Base-by-base conservation (phyloP, 2,113 vertebrate genomes). In the Pavo muticus region DNA sequence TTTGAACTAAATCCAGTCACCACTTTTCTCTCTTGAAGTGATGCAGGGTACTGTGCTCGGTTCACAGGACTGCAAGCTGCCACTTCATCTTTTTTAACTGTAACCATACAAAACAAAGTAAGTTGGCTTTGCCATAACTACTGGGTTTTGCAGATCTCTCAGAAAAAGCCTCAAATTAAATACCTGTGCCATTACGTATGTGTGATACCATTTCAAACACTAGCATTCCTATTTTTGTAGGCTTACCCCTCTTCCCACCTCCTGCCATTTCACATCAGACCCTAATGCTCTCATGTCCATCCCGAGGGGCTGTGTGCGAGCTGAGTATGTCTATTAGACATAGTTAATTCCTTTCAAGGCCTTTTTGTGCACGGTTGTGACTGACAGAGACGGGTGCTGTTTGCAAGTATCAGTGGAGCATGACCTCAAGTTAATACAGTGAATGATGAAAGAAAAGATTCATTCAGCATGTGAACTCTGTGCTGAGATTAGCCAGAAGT, bases 401-500 rank as follows among this genome's bases (percentile, higher is more conserved):
- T 95, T 95, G 78, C 94, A 93, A 94, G 95, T 95, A 94, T 90
- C 94, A 93, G 45, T 67, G 59, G 91, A 96, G 94, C 93, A 85
- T 95, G 94, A 97, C 97, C 97, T 94, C 81, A 2, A 95, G 94
- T 94, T 95, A 96, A 95, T 94, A 91, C 57, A 69, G 1, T 91
- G 96, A 94, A 95, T 80, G 93, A 97, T 91, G 90, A 95, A 87
- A 96, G 94, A 80, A 96, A 81, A 92, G 91, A 91, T 88, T 81
- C 90, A 95, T 97, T 97, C 95, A 95, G 94, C 84, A 80, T 74
- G 60, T 95, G 96, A 96, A 93, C 67, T 65, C 91, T 77, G 16
- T 12, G 56, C 84, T 84, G 94, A 96, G 88, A 94, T 93, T 92
- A 96, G 47, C 93, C 95, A 92, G 90, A 90, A 92, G 56, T 82